A percentile compares a stretch with the other conserved stretches of the same genome.
Conservation (phyloP, 2,113 vertebrate genomes). For the Notechis scutatus region DNA sequence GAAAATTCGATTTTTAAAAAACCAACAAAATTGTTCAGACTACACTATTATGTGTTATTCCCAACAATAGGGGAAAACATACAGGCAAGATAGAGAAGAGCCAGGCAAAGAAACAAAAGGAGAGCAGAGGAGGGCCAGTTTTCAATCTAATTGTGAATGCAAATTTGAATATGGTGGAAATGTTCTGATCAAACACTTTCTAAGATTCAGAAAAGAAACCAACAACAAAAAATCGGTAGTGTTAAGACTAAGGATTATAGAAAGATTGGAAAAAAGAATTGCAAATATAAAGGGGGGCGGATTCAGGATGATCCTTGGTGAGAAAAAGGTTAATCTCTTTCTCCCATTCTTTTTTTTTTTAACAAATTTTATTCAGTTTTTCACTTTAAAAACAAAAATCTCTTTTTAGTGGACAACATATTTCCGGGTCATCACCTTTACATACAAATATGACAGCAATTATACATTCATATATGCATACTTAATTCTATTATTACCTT, state of each 20-base stretch:
- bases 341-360: not conserved
- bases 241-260: not conserved
- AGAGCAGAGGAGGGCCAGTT: not conserved
- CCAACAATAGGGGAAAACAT: not conserved
- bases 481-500: too few relatives aligned
- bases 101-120: not conserved
- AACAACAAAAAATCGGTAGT: not conserved
- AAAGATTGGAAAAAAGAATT: not conserved
- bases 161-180: not conserved
- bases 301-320: not conserved
- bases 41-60: not conserved
- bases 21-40: not conserved
- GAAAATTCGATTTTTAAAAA: not conserved
- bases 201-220: not conserved
- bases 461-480: too few relatives aligned
- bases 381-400: too few relatives aligned
- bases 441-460: too few relatives aligned
- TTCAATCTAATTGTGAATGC: not conserved
- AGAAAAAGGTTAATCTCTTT: not conserved
- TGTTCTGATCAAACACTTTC: not conserved
- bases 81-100: not conserved
- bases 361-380: too few relatives aligned
- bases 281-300: not conserved
- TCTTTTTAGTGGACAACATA: too few relatives aligned
- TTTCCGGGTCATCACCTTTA: too few relatives aligned